Conservation (phyloP, 2,797 vertebrate species). For the Leucoraja ocellata region DNA sequence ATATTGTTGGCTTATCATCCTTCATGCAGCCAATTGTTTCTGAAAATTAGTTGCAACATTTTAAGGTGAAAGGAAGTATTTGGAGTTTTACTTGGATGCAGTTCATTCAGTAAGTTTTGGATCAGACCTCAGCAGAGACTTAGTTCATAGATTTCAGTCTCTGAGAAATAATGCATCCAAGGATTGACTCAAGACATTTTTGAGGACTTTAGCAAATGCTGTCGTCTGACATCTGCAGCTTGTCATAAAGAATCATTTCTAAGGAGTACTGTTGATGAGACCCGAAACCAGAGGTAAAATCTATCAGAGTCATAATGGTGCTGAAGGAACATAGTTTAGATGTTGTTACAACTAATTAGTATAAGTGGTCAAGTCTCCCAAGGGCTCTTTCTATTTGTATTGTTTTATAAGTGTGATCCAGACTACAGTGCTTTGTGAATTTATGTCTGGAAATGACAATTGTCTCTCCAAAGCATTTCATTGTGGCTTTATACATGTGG, state of each 20-base stretch:
- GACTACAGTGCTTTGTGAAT: not conserved
- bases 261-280: not conserved
- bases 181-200: not conserved
- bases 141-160: not conserved
- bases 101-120: not conserved
- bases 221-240: not conserved
- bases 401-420: not conserved
- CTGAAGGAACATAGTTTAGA: not conserved
- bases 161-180: not conserved
- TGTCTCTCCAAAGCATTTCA: not conserved
- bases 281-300: no score
- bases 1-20: not conserved
- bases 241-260: not conserved
- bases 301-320: no score
- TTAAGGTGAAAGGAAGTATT: not conserved
- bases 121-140: no score
- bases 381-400: not conserved
- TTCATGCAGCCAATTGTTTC: not conserved
- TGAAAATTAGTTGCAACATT: not conserved
- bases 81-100: not conserved
- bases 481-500: not conserved
- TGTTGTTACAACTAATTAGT: not conserved
- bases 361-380: not conserved
- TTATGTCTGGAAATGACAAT: not conserved
- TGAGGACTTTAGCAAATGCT: not conserved